A percentile compares a stretch with the other conserved stretches of the same genome.
phyloP scores from a whole-genome alignment of 2,888 invertebrate genomes.

The Macroteleia sp. region DNA sequence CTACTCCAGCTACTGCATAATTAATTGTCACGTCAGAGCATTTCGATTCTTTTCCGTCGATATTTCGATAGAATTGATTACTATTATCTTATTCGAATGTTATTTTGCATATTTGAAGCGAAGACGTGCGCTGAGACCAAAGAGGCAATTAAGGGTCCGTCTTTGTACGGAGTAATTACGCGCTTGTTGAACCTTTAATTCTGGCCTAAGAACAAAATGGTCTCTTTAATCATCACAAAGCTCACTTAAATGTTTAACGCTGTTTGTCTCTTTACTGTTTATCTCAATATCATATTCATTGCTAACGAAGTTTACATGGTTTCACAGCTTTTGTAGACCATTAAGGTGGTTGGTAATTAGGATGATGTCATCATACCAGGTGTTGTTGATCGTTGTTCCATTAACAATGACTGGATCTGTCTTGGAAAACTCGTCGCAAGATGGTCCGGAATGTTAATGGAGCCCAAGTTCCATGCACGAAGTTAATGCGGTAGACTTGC shows the following conservation, averaged over 20 bases:
- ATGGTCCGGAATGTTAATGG: neutral
- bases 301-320: slow-evolving; percentile 51
- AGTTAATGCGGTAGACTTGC: slow-evolving; percentile 7
- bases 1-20: no score
- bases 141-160: no score
- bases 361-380: slow-evolving; percentile 41
- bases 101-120: neutral
- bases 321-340: slow-evolving; percentile 40
- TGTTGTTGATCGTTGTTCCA: slow-evolving; percentile 57
- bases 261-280: slow-evolving; percentile 34
- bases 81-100: slow-evolving; percentile 12
- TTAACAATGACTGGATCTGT: slow-evolving; percentile 52
- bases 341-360: slow-evolving; percentile 55
- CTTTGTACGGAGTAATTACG: slow-evolving; percentile 21
- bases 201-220: neutral
- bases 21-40: no score
- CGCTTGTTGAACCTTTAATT: slow-evolving; percentile 31
- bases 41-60: no score
- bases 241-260: slow-evolving; percentile 15
- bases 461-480: neutral
- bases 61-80: no score
- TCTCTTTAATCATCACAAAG: slow-evolving; percentile 30
- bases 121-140: neutral
- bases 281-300: slow-evolving; percentile 46
- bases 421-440: slow-evolving; percentile 35